These are phyloP conservation scores for Galago senegalensis DNA, from an alignment of 2,797 vertebrate species.

Conservation along the genomic window DNA sequence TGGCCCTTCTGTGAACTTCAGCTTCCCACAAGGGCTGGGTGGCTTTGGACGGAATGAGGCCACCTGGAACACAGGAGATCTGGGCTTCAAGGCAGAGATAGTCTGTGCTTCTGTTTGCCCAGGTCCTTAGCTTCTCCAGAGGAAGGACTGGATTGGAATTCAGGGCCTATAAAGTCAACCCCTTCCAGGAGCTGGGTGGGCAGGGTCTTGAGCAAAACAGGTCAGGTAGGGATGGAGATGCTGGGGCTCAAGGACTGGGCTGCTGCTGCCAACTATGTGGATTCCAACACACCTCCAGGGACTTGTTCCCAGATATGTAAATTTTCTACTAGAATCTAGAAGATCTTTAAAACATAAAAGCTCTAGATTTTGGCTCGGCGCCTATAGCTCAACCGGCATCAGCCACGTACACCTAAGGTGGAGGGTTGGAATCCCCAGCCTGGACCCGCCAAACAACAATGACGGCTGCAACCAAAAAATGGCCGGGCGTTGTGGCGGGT, in stretches of 20 bases:
- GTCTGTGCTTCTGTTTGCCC: rapidly evolving
- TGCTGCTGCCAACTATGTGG: rapidly evolving
- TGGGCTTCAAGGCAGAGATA: background rate
- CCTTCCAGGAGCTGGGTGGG: background rate
- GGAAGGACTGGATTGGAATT: background rate
- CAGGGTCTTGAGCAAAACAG: too few species aligned
- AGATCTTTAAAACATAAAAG: background rate
- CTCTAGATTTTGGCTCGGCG: background rate
- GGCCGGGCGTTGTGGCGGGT: too few species aligned
- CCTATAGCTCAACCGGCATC: too few species aligned
- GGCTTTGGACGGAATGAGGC: background rate
- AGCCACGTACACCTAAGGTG: too few species aligned
- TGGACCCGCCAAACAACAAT: too few species aligned
- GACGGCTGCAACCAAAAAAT: too few species aligned
- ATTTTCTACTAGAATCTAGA: background rate
- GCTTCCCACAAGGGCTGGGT: rapidly evolving
- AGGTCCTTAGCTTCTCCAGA: background rate
- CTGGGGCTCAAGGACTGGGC: rapidly evolving
- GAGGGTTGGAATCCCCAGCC: too few species aligned
- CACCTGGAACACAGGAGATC: background rate
- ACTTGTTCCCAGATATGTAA: background rate
- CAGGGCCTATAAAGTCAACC: background rate
- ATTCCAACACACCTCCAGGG: rapidly evolving
- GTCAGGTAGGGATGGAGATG: too few species aligned
- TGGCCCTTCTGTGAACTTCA: background rate